Conservation (phyloP, 2,888 invertebrate genomes). For the Spilosoma lubricipeda region DNA sequence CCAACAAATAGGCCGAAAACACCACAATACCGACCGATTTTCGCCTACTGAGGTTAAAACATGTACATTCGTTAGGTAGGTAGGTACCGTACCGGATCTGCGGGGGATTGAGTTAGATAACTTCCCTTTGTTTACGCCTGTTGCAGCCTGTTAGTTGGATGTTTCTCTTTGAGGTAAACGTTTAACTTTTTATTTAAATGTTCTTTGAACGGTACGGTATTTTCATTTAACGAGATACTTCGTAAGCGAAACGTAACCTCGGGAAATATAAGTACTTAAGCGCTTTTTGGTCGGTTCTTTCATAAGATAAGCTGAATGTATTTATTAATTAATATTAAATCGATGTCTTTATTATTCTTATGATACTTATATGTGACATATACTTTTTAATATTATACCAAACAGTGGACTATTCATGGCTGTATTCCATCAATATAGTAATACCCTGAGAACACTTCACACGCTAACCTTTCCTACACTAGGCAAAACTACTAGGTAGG, state of each 20-base stretch:
- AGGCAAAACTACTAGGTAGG: no score
- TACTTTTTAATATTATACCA: no score
- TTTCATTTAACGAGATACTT: constrained; percentile 5
- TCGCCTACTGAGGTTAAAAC: not conserved
- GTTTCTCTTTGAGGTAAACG: constrained; percentile 38
- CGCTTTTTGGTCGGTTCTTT: not conserved
- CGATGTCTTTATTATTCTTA: not conserved
- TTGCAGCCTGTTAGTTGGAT: constrained; percentile 23
- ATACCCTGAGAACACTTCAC: no score
- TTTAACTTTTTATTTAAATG: constrained; percentile 28
- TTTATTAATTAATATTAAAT: not conserved
- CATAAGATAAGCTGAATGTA: constrained; percentile 1
- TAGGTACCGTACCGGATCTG: constrained; percentile 27
- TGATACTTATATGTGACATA: no score
- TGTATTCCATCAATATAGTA: no score
- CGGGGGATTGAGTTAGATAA: constrained; percentile 29
- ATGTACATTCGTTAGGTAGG: constrained; percentile 5
- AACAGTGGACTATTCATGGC: no score
- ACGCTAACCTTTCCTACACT: no score
- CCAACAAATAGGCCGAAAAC: not conserved
- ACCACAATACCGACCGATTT: not conserved
- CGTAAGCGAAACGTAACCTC: not conserved
- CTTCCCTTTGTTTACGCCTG: constrained; percentile 23
- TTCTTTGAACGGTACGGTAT: constrained; percentile 1
- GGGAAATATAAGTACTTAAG: not conserved